These are phyloP conservation scores for Thecophora atra DNA, from an alignment of 2,888 invertebrate genomes.

Conservation along the genomic window DNA sequence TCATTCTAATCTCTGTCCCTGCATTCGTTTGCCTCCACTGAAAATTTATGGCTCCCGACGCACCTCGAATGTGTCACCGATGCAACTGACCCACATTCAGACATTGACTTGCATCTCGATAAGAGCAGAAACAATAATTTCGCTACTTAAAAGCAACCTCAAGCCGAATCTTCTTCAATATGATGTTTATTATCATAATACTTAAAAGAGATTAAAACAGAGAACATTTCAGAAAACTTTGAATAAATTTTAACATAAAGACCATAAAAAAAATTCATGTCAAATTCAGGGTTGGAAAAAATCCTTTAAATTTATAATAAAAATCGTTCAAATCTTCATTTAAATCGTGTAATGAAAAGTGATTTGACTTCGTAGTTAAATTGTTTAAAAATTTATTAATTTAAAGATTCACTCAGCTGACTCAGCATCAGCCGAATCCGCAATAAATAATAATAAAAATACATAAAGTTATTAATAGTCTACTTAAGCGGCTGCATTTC, in stretches of 20 bases:
- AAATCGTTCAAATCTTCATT: no score
- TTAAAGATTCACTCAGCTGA: no score
- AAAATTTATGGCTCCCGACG: slow-evolving; percentile 4
- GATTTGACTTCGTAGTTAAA: no score
- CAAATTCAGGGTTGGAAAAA: no score
- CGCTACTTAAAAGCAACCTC: background rate
- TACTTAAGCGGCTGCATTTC: slow-evolving; percentile 5
- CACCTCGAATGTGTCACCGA: background rate
- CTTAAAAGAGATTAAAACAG: no score
- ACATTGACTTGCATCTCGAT: background rate
- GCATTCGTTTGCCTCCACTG: background rate
- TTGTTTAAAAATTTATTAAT: no score
- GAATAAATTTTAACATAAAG: background rate
- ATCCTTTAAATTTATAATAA: no score
- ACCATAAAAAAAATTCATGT: background rate
- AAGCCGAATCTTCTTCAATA: background rate
- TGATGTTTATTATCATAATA: background rate
- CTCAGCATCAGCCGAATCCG: no score
- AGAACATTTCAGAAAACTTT: no score
- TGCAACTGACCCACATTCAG: background rate
- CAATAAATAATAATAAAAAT: background rate
- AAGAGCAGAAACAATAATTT: background rate
- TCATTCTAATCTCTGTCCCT: background rate
- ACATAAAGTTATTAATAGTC: background rate
- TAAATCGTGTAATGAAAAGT: no score